Evolutionary conservation across 2,888 invertebrate species (phyloP), one percentile per base, ranked within the genome.

Genomic region (Drosophila silvestris): DNA sequence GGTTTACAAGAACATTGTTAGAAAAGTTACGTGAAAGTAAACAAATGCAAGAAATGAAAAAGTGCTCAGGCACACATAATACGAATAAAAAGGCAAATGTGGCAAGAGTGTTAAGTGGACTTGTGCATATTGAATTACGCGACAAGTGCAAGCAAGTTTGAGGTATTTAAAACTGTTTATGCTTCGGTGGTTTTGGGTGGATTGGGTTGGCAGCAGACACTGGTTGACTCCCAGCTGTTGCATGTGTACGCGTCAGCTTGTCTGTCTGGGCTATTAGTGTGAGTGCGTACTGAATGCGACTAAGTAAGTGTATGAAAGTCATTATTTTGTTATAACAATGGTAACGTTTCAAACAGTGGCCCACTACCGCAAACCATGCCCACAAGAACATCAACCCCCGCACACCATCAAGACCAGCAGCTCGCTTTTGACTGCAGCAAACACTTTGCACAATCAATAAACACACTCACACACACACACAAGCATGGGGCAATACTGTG

Each of bases 41-140:
- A 37, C 22, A 41, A 41, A 28, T 56, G 57, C 19, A 39, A 19
- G 19, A 51, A 44, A 44, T 33, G 47, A 54, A 75, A 75, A 68
- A 58, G 58, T 58, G 68, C 19, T 37, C 57, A 19, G 22, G 2
- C 26, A 33, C 68, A 57, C 47, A 68, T 68, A 68, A 68, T 51
- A 70, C 69, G 35, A 69, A 69, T 69, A 54, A 79, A 82, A 77
- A 59, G 76, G 60, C 70, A 44, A 69, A 69, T 57, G 60, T 63
- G 54, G 33, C 50, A 57, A 65, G 58, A 75, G 68, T 73, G 78
- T 65, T 72, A 58, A 82, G 63, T 75, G 64, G 58, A 77, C 65
- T 83, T 78, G 72, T 85, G 89, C 89, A 90, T 87, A 90, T 90
- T 85, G 89, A 90, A 87, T 87, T 90, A 88, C 85, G 90, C 85